phyloP scores from a whole-genome alignment of 2,888 invertebrate species.

The Lasioglossum leucozonium region DNA sequence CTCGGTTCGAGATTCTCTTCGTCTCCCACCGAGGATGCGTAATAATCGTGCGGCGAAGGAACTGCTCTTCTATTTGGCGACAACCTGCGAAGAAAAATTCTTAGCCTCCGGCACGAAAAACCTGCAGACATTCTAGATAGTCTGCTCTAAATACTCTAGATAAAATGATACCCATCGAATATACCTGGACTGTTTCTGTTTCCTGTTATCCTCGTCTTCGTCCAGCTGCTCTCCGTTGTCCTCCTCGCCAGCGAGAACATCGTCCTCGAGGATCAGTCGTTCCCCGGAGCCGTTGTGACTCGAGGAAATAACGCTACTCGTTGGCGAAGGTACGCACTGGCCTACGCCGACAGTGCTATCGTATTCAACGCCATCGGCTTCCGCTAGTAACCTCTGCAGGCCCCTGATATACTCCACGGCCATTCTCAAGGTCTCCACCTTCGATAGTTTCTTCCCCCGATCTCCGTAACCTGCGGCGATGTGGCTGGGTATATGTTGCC shows the following conservation, averaged over 20 bases:
- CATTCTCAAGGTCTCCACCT: conserved; percentile 95
- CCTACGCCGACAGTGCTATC: conserved; percentile 78
- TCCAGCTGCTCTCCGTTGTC: conserved; percentile 75
- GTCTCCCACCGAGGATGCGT: conserved; percentile 78
- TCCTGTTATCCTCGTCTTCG: conserved; percentile 76
- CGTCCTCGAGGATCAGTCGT: conserved; percentile 85
- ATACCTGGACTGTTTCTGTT: conserved; percentile 67
- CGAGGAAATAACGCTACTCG: conserved; percentile 80
- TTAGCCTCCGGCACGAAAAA: not conserved
- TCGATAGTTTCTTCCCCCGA: conserved; percentile 92
- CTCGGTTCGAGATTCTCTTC: conserved; percentile 82
- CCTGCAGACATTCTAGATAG: not conserved
- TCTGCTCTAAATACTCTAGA: not conserved
- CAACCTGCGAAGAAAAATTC: conserved; percentile 71
- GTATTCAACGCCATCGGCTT: conserved; percentile 86
- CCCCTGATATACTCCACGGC: conserved; percentile 96
- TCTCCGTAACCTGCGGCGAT: conserved; percentile 89
- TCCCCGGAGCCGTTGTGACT: conserved; percentile 84
- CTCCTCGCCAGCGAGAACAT: conserved; percentile 85
- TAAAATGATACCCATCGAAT: not conserved
- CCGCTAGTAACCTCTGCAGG: conserved; percentile 90
- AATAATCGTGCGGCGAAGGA: conserved; percentile 77
- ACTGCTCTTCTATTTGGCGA: conserved; percentile 76
- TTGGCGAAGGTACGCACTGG: conserved; percentile 85
- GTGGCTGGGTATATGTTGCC: conserved; percentile 94